These are phyloP conservation scores for Rhinella marina DNA, from an alignment of 2,797 vertebrate genomes.

Conservation along the genomic window DNA sequence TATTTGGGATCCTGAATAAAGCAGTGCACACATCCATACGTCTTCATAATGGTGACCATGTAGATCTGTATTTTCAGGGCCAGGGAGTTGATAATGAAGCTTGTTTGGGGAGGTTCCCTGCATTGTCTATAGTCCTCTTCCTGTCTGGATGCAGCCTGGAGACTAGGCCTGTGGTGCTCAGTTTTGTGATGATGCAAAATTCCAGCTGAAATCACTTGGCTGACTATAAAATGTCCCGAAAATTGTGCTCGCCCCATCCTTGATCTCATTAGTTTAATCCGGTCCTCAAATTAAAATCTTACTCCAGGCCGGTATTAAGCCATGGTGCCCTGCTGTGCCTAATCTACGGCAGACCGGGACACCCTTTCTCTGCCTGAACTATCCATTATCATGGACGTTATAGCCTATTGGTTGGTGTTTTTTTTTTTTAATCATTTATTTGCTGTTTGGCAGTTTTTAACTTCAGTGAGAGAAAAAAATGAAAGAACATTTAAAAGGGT, in stretches of 20 bases:
- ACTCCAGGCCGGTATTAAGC: constrained; percentile 4
- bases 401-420: background rate
- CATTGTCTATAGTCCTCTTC: too few relatives aligned
- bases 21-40: too few relatives aligned
- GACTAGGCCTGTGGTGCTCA: background rate
- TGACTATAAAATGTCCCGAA: background rate
- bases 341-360: background rate
- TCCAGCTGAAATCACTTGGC: background rate
- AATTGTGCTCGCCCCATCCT: background rate
- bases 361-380: background rate
- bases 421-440: background rate
- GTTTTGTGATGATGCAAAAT: background rate
- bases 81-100: too few relatives aligned
- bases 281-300: background rate
- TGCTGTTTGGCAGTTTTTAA: background rate
- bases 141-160: background rate
- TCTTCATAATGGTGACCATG: too few relatives aligned
- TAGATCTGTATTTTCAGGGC: too few relatives aligned
- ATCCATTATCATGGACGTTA: background rate
- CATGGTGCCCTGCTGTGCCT: background rate
- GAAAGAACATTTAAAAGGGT: too few relatives aligned
- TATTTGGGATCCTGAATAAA: too few relatives aligned
- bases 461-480: background rate
- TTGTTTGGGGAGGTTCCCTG: too few relatives aligned
- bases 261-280: constrained; percentile 28